A percentile compares a stretch with the other conserved stretches of the same genome.
Conservation (phyloP, 2,113 vertebrate species). For the Pachycephala philippinensis region DNA sequence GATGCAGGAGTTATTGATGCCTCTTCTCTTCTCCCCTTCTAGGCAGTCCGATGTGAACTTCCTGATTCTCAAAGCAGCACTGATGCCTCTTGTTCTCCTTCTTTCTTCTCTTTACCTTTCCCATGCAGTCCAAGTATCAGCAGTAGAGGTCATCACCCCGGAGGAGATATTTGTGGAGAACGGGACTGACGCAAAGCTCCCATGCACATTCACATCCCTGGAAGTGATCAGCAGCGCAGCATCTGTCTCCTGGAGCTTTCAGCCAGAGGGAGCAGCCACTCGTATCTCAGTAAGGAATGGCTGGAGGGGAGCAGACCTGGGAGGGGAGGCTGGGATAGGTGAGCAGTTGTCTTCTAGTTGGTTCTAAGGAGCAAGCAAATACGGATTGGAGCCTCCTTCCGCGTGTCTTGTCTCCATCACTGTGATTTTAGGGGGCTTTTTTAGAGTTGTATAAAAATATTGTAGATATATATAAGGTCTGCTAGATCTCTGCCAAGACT, state of each 20-base stretch:
- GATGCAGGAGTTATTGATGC: not conserved
- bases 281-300: slow-evolving; percentile 70
- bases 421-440: not conserved
- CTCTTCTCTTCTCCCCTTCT: not conserved
- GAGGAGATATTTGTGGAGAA: slow-evolving; percentile 84
- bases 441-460: not conserved
- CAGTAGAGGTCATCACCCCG: slow-evolving; percentile 80
- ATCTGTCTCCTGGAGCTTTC: slow-evolving; percentile 83
- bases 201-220: slow-evolving; percentile 83
- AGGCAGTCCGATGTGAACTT: not conserved
- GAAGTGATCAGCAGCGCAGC: slow-evolving; percentile 76
- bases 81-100: not conserved
- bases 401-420: not conserved
- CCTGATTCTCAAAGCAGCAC: not conserved
- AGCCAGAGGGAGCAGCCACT: slow-evolving; percentile 69
- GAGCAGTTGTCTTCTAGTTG: not conserved
- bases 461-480: no score
- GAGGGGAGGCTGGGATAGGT: not conserved
- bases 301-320: not conserved
- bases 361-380: not conserved
- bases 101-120: not conserved
- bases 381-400: not conserved
- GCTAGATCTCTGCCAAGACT: not conserved
- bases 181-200: slow-evolving; percentile 83
- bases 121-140: slow-evolving; percentile 42